phyloP scores from a whole-genome alignment of 1,140 invertebrate genomes.

The Euglossa dilemma region DNA sequence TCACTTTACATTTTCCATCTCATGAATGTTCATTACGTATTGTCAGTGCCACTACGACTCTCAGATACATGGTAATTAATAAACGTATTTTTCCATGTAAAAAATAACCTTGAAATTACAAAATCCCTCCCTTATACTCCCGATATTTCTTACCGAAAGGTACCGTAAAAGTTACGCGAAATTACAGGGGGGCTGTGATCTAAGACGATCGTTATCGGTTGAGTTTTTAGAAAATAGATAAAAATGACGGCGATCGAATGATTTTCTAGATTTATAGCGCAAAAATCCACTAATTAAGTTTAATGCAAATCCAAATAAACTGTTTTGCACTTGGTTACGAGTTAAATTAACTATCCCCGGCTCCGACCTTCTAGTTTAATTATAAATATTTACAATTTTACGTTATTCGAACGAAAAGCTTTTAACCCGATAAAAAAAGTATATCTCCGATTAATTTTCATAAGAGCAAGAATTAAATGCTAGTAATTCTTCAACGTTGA shows the following conservation, averaged over 20 bases:
- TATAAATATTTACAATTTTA: background rate
- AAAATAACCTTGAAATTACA: background rate
- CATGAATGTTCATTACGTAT: background rate
- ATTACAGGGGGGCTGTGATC: background rate
- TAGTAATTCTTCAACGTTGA: too few relatives aligned
- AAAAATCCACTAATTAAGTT: background rate
- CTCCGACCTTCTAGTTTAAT: background rate
- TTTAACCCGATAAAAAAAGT: background rate
- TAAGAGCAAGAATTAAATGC: too few relatives aligned
- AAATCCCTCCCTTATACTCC: background rate
- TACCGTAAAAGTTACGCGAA: background rate
- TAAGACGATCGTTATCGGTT: background rate
- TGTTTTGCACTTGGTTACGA: background rate
- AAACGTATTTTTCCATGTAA: conserved; percentile 53
- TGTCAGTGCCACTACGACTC: conserved; percentile 3
- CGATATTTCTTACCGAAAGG: background rate
- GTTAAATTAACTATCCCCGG: background rate
- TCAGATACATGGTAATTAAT: conserved; percentile 25
- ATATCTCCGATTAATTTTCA: too few relatives aligned
- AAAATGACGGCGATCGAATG: background rate
- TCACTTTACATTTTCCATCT: background rate
- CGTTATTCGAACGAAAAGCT: background rate
- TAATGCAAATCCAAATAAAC: background rate
- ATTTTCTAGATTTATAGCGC: background rate
- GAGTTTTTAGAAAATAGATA: background rate